Conservation (phyloP, 2,888 invertebrate genomes). For the Pinctada fucata region DNA sequence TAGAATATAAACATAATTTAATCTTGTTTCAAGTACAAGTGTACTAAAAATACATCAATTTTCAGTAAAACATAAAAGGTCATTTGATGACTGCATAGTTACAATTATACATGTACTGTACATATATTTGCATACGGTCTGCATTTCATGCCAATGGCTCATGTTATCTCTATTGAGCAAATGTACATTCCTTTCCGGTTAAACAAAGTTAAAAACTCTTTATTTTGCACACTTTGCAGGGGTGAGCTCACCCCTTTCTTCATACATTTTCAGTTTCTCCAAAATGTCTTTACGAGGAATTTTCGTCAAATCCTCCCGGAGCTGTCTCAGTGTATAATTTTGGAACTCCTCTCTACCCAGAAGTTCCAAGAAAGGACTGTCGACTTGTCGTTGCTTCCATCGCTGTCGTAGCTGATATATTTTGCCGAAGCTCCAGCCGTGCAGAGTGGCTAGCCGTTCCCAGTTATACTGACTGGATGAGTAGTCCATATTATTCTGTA, state of each 20-base stretch:
- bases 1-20: too few relatives aligned
- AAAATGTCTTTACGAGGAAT: slow-evolving; percentile 35
- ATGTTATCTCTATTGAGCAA: too few relatives aligned
- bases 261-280: slow-evolving; percentile 22
- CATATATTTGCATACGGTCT: too few relatives aligned
- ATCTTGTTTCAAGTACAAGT: too few relatives aligned
- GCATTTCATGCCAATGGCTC: too few relatives aligned
- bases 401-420: slow-evolving; percentile 30
- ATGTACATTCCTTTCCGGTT: too few relatives aligned
- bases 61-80: too few relatives aligned
- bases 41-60: too few relatives aligned
- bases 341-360: slow-evolving; percentile 27
- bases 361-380: slow-evolving; percentile 35
- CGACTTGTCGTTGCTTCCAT: slow-evolving; percentile 30
- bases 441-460: slow-evolving; percentile 29
- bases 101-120: too few relatives aligned
- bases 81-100: too few relatives aligned
- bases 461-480: slow-evolving; percentile 21
- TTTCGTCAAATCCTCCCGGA: slow-evolving; percentile 28
- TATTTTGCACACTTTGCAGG: background rate
- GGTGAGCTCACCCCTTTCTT: slow-evolving; percentile 7
- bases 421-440: slow-evolving; percentile 29
- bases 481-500: slow-evolving; percentile 24
- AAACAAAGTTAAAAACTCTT: background rate
- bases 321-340: slow-evolving; percentile 27